A percentile compares a stretch with the other conserved stretches of the same genome.
Evolutionary conservation across 2,113 vertebrate genomes (phyloP).

Genomic region (Myotis yumanensis): DNA sequence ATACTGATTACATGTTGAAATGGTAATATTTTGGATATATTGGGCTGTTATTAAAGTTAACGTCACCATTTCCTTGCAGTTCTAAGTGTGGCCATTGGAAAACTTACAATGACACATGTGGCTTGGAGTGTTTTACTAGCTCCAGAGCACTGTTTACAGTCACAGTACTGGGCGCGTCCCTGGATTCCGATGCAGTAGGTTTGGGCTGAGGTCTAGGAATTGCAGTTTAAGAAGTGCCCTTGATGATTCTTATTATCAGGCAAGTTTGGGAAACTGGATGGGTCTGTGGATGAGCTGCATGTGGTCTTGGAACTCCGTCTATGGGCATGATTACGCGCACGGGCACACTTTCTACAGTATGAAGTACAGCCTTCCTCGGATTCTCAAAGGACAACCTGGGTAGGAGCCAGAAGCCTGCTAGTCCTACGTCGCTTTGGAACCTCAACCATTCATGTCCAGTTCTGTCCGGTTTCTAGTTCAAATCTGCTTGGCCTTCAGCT

Average conservation of each 20-base stretch:
- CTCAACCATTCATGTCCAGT: not conserved
- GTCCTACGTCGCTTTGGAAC: not conserved
- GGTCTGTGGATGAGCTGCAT: not conserved
- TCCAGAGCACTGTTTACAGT: not conserved
- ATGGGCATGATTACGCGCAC: fast-evolving
- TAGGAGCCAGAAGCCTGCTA: not conserved
- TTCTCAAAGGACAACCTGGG: not conserved
- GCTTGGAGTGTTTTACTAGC: not conserved
- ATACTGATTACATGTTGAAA: not conserved
- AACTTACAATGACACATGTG: not conserved
- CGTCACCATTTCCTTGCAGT: not conserved
- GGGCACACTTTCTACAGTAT: fast-evolving
- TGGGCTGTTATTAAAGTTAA: not conserved
- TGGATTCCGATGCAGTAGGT: not conserved
- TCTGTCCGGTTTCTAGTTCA: not conserved
- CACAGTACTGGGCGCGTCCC: not conserved
- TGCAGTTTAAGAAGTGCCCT: not conserved
- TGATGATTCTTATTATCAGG: not conserved
- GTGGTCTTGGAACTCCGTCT: not conserved
- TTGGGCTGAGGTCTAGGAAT: not conserved
- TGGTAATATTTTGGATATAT: not conserved
- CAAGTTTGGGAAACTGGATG: not conserved
- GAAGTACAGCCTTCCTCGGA: not conserved
- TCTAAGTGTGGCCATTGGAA: not conserved
- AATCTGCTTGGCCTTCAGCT: not conserved